A percentile compares a stretch with the other conserved stretches of the same genome.
Conservation (phyloP, 2,797 vertebrate genomes). For the Yasuhikotakia modesta region DNA sequence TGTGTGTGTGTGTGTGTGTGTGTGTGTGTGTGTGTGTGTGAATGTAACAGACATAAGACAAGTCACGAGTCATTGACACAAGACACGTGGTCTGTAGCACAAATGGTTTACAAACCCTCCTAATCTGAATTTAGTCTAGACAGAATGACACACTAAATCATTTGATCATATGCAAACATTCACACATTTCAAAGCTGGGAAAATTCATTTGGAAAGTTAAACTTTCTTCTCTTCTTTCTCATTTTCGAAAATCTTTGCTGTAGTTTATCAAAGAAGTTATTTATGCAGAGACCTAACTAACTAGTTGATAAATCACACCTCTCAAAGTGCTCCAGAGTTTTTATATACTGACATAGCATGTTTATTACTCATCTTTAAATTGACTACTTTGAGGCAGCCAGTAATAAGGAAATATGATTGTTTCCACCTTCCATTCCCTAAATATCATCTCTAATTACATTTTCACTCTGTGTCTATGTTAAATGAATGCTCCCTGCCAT, state of each 20-base stretch:
- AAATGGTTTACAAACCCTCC: neutral
- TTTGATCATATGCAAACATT: neutral
- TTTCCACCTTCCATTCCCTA: slow-evolving; percentile 57
- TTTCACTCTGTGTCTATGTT: slow-evolving; percentile 53
- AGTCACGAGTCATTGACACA: too few relatives aligned
- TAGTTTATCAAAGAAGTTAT: slow-evolving; percentile 32
- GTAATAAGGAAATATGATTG: slow-evolving; percentile 71
- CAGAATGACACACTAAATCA: neutral
- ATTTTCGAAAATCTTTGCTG: neutral
- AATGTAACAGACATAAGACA: too few relatives aligned
- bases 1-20: too few relatives aligned
- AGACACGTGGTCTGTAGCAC: too few relatives aligned
- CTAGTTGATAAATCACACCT: slow-evolving; percentile 63
- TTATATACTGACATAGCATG: slow-evolving; percentile 50
- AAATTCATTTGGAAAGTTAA: slow-evolving; percentile 23
- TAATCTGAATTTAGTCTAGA: neutral
- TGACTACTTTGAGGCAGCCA: slow-evolving; percentile 59
- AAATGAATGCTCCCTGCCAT: slow-evolving; percentile 42
- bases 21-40: too few relatives aligned
- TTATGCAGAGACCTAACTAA: slow-evolving; percentile 53
- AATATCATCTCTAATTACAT: slow-evolving; percentile 65
- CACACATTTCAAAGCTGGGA: slow-evolving; percentile 13
- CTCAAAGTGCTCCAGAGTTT: slow-evolving; percentile 54
- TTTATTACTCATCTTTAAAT: slow-evolving; percentile 69
- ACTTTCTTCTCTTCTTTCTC: slow-evolving; percentile 10